Base-by-base conservation (phyloP, 2,888 invertebrate species). In the Dryocosmus kuriphilus region DNA sequence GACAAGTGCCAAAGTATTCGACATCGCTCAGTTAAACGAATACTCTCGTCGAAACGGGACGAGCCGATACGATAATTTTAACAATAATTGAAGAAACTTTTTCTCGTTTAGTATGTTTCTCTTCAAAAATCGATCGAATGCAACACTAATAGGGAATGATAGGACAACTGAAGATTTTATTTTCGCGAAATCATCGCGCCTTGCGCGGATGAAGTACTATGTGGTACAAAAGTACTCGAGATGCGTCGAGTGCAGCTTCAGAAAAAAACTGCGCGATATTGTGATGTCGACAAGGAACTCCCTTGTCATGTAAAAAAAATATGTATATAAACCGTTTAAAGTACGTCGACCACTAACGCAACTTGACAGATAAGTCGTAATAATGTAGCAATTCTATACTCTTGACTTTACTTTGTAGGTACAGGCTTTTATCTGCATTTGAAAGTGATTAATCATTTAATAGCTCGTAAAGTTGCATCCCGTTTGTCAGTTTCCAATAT, bases 281-380 rank as follows among this genome's bases (percentile, higher is more conserved):
- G 71, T 71, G 8, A 9, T 38, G 65, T 65, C 38, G 65, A 65
- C 65, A 41, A 65, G 65, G 41, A 65, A 65, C 41, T 65, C 24
- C 41, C 65, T 65, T 65, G 38, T 35, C 22, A 11, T 63, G 38
- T 35, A 65, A 65, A n/a, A n/a, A n/a, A n/a, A n/a, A n/a, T n/a
- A n/a, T n/a, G n/a, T n/a, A n/a, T n/a, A n/a, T n/a, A n/a, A n/a
- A n/a, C n/a, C n/a, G 30, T 71, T 71, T 71, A 51, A 51, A 71
- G 71, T 51, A 71, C 51, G 51, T 71, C 71, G 71, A 51, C 30
- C 71, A 71, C 30, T 71, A 41, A 38, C 38, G 41, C 65, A 65
- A 65, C 65, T 65, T 65, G 65, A 65, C 65, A 65, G 65, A 65
- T 65, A 65, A 65, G 71, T 71, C 51, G 51, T 71, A 71, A 71